These are phyloP conservation scores for Australoheros facetus DNA, from an alignment of 2,797 vertebrate genomes.

Conservation along the genomic window DNA sequence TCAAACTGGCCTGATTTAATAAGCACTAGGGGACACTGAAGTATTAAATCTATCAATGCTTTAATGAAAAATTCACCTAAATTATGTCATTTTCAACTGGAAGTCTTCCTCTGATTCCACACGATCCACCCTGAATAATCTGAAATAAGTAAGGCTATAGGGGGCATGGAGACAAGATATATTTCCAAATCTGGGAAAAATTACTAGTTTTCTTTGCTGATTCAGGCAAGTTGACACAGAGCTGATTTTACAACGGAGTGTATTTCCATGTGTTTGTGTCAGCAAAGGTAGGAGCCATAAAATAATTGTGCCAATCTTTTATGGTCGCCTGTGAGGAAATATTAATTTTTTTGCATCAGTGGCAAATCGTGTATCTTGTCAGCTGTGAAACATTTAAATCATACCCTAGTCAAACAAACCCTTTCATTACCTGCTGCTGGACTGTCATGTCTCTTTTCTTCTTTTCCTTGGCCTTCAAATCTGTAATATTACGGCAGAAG, in stretches of 20 bases:
- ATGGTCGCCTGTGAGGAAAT: slow-evolving; percentile 31
- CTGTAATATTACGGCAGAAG: slow-evolving; percentile 12
- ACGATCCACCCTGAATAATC: slow-evolving; percentile 27
- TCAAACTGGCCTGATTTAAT: slow-evolving; percentile 77
- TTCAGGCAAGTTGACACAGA: slow-evolving; percentile 52
- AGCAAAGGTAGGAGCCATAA: slow-evolving; percentile 53
- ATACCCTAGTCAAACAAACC: slow-evolving; percentile 33
- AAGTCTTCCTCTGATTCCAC: slow-evolving; percentile 41
- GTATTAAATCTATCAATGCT: slow-evolving; percentile 69
- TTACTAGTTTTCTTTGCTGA: slow-evolving; percentile 56
- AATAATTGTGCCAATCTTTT: slow-evolving; percentile 57
- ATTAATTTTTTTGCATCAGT: slow-evolving; percentile 29
- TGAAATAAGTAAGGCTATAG: slow-evolving; percentile 51
- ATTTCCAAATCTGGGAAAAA: slow-evolving; percentile 45
- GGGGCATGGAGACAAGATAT: slow-evolving; percentile 19
- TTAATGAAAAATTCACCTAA: slow-evolving; percentile 74
- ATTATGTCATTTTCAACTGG: slow-evolving; percentile 64
- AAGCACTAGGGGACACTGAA: slow-evolving; percentile 65
- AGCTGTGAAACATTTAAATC: slow-evolving; percentile 57
- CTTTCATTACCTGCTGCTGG: slow-evolving; percentile 1
- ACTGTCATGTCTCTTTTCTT: slow-evolving; percentile 13
- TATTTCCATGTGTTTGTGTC: slow-evolving; percentile 53
- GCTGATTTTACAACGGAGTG: slow-evolving; percentile 56
- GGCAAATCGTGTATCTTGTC: slow-evolving; percentile 43
- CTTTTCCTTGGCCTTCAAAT: slow-evolving; percentile 31